Evolutionary conservation across 2,113 vertebrate genomes (phyloP).

Genomic region (Dipodomys merriami): DNA sequence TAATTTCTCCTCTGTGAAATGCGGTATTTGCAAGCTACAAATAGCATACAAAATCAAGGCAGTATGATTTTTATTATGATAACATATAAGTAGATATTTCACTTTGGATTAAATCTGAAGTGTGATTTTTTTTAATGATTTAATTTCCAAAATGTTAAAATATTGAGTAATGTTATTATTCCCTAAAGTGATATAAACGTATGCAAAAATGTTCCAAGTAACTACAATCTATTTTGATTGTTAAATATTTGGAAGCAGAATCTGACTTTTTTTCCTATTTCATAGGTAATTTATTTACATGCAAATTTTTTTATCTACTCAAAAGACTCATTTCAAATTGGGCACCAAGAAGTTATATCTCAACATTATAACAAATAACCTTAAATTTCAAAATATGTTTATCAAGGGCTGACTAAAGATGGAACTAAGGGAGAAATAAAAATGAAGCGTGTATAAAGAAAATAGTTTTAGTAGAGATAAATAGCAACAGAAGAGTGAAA

Average conservation of each 20-base stretch:
- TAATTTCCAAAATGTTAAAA: conserved; percentile 61
- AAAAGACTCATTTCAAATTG: conserved; percentile 58
- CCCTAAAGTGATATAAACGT: conserved; percentile 1
- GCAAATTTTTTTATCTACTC: not conserved
- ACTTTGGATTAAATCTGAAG: conserved; percentile 34
- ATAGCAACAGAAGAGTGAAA: conserved; percentile 4
- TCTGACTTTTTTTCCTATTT: conserved; percentile 28
- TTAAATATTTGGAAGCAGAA: conserved; percentile 17
- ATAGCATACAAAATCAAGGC: conserved; percentile 37
- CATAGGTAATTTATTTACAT: not conserved
- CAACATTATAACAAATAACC: conserved; percentile 20
- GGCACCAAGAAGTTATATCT: conserved; percentile 49
- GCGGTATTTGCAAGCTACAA: conserved; percentile 5
- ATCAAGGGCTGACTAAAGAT: conserved; percentile 35
- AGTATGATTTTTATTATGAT: conserved; percentile 9
- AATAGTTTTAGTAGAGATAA: conserved; percentile 26
- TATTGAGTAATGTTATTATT: conserved; percentile 10
- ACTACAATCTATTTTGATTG: not conserved
- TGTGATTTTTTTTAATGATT: conserved; percentile 11
- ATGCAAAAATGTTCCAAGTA: conserved; percentile 10
- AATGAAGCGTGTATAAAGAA: conserved; percentile 13
- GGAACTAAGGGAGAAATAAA: conserved; percentile 42
- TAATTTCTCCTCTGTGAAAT: conserved; percentile 34
- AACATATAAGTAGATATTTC: not conserved
- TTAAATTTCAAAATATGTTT: conserved; percentile 44